phyloP scores from a whole-genome alignment of 2,888 invertebrate genomes.

The Chirona hameri region DNA sequence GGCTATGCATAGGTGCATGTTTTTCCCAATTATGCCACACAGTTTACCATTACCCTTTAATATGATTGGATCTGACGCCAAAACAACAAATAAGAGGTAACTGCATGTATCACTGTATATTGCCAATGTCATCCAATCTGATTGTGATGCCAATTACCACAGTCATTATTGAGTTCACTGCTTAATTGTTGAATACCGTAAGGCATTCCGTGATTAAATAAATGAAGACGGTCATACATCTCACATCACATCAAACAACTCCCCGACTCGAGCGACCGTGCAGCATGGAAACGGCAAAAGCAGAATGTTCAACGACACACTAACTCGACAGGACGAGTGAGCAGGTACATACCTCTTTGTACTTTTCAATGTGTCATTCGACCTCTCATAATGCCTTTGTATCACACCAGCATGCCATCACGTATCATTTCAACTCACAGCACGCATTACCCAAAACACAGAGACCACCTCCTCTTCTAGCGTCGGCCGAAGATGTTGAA shows the following conservation, averaged over 20 bases:
- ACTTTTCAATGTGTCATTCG: not conserved
- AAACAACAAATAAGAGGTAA: too few relatives aligned
- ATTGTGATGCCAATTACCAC: too few relatives aligned
- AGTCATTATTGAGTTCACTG: too few relatives aligned
- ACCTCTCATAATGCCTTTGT: not conserved
- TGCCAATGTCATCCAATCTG: too few relatives aligned
- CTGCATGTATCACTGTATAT: too few relatives aligned
- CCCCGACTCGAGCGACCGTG: not conserved
- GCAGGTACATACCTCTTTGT: not conserved
- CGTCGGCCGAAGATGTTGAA: conserved; percentile 4
- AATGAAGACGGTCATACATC: not conserved
- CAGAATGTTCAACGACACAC: not conserved
- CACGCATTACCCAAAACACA: not conserved
- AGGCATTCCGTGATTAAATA: not conserved
- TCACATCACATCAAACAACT: not conserved
- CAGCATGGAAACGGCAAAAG: not conserved
- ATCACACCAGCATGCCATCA: too few relatives aligned
- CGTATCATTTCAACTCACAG: not conserved
- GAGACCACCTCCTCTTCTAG: not conserved
- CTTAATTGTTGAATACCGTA: too few relatives aligned
- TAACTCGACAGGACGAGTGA: not conserved
- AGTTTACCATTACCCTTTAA: too few relatives aligned
- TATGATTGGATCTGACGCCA: too few relatives aligned
- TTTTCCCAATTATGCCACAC: too few relatives aligned
- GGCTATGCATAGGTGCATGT: too few relatives aligned